These are phyloP conservation scores for Hermodice carunculata DNA, from an alignment of 2,888 invertebrate species.

Conservation along the genomic window DNA sequence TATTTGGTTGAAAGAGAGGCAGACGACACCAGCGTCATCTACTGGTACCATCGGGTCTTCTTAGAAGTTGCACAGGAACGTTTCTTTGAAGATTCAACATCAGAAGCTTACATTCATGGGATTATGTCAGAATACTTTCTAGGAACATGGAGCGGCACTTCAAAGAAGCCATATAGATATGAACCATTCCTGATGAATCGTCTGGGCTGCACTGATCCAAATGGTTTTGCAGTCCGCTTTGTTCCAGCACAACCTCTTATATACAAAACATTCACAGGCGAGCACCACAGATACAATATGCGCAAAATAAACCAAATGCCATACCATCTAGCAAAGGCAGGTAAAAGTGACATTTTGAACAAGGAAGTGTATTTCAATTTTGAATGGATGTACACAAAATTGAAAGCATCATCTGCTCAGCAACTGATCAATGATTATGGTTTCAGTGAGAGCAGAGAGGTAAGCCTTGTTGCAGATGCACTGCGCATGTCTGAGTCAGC, in stretches of 20 bases:
- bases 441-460: slow-evolving; percentile 75
- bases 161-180: slow-evolving; percentile 25
- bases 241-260: slow-evolving; percentile 38
- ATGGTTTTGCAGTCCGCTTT: slow-evolving; percentile 25
- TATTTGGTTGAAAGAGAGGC: slow-evolving; percentile 27
- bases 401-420: slow-evolving; percentile 26
- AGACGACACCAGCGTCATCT: slow-evolving; percentile 29
- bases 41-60: slow-evolving; percentile 33
- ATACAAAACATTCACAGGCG: slow-evolving; percentile 26
- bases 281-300: slow-evolving; percentile 30
- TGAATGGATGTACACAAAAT: slow-evolving; percentile 29
- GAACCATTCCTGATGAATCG: slow-evolving; percentile 8
- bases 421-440: slow-evolving; percentile 29
- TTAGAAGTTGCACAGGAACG: slow-evolving; percentile 28
- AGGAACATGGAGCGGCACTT: slow-evolving; percentile 35
- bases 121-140: slow-evolving; percentile 37
- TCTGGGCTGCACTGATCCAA: not conserved
- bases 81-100: slow-evolving; percentile 23
- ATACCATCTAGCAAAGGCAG: slow-evolving; percentile 29
- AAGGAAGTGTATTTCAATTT: slow-evolving; percentile 31
- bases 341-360: slow-evolving; percentile 5
- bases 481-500: slow-evolving; percentile 92
- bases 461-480: slow-evolving; percentile 94
- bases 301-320: slow-evolving; percentile 43
- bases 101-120: slow-evolving; percentile 26